Percentiles rank a stretch among this genome's conserved stretches.
Evolutionary conservation across 64 coral and sea anemone species (phyloP).

Genomic region (Platygyra sinensis): DNA sequence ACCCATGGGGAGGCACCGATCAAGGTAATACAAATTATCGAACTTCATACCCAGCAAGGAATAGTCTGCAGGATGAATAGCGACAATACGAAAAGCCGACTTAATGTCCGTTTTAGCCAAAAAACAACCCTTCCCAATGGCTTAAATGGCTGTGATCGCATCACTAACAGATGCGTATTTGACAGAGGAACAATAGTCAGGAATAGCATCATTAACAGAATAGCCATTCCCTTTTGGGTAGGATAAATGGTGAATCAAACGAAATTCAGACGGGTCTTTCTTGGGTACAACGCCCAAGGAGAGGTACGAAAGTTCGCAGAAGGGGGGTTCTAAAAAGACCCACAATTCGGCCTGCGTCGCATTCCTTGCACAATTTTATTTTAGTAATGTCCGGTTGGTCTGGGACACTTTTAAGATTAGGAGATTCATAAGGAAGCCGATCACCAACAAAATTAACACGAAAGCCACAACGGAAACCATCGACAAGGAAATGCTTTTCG

Average conservation of each 20-base stretch:
- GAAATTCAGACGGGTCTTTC: conserved; percentile 8
- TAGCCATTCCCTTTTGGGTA: neutral
- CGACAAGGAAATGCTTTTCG: neutral
- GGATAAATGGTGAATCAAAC: conserved; percentile 27
- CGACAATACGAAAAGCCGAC: no score
- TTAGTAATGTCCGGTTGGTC: neutral
- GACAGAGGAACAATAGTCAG: neutral
- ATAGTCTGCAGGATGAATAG: no score
- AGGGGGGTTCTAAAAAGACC: conserved; percentile 13
- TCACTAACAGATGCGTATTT: neutral
- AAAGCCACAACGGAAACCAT: conserved; percentile 19
- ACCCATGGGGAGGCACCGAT: no score
- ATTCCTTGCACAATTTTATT: neutral
- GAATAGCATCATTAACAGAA: conserved; percentile 11
- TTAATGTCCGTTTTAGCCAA: no score
- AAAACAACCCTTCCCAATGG: no score
- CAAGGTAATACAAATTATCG: no score
- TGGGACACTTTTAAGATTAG: conserved; percentile 27
- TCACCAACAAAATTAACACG: conserved; percentile 34
- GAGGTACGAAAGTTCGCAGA: conserved; percentile 2
- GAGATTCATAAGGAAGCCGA: conserved; percentile 7
- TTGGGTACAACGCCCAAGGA: conserved; percentile 32
- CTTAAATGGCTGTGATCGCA: neutral
- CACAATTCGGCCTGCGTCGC: neutral
- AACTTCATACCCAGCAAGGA: no score